Evolutionary conservation across 2,113 vertebrate genomes (phyloP).

Genomic region (Cyanocitta stelleri): DNA sequence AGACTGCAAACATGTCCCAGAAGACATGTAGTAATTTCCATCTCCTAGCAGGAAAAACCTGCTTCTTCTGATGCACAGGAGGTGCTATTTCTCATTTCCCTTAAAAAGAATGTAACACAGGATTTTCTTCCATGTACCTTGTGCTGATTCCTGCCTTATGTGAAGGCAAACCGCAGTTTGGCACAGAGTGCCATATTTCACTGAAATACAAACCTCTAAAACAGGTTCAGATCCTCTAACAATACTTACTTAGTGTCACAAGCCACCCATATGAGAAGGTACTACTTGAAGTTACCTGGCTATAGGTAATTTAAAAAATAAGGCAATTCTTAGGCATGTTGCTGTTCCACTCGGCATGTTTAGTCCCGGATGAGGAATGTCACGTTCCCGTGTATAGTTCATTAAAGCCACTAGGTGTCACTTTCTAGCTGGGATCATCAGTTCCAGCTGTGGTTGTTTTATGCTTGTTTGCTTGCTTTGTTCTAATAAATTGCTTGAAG

Average conservation of each 20-base stretch:
- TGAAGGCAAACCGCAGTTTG: not conserved
- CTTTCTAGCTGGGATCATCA: not conserved
- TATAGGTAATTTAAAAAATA: not conserved
- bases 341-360: not conserved
- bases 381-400: not conserved
- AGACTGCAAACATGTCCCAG: not conserved
- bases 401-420: slow-evolving; percentile 61
- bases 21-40: not conserved
- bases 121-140: not conserved
- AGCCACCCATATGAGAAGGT: not conserved
- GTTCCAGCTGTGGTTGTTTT: not conserved
- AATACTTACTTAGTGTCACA: not conserved
- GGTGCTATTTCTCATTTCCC: not conserved
- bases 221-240: not conserved
- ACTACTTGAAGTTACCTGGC: not conserved
- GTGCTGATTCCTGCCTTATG: not conserved
- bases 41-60: not conserved
- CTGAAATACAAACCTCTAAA: not conserved
- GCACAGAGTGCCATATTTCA: not conserved
- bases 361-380: not conserved
- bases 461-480: accelerated
- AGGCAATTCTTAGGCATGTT: not conserved
- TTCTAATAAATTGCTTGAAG: not conserved
- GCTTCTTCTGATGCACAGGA: not conserved
- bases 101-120: not conserved